These are phyloP conservation scores for Heliconius eleuchia DNA, from an alignment of 1,140 invertebrate genomes.

Conservation along the genomic window DNA sequence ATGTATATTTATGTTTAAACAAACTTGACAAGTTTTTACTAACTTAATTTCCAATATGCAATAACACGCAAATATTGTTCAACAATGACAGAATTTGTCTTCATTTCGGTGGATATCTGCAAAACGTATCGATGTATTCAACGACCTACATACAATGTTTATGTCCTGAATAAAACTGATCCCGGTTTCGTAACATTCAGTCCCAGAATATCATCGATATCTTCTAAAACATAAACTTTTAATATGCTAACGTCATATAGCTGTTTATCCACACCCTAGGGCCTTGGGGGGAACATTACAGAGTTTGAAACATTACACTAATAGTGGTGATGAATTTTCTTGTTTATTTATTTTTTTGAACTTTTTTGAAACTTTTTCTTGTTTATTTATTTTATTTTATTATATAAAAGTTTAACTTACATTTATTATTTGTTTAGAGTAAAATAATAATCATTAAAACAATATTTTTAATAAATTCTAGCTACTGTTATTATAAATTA, in stretches of 20 bases:
- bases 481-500: too few species aligned
- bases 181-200: constrained; percentile 54
- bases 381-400: too few species aligned
- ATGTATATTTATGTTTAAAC: too few species aligned
- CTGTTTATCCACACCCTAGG: constrained; percentile 8
- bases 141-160: constrained; percentile 63
- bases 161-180: constrained; percentile 56
- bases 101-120: background rate
- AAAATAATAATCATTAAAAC: too few species aligned
- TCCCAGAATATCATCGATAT: constrained; percentile 31
- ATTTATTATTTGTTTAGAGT: too few species aligned
- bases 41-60: background rate
- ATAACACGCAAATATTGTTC: background rate
- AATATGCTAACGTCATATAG: constrained; percentile 18
- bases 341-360: too few species aligned
- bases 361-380: too few species aligned
- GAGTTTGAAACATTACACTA: background rate
- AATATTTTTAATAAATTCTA: too few species aligned
- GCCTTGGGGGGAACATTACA: constrained; percentile 5
- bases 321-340: background rate
- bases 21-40: background rate
- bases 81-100: background rate
- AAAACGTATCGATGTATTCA: constrained; percentile 10
- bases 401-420: background rate
- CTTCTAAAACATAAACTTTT: constrained; percentile 30